Evolutionary conservation across 37 sponge, comb jelly and placozoan species (phyloP).

Genomic region (Bolinopsis microptera): DNA sequence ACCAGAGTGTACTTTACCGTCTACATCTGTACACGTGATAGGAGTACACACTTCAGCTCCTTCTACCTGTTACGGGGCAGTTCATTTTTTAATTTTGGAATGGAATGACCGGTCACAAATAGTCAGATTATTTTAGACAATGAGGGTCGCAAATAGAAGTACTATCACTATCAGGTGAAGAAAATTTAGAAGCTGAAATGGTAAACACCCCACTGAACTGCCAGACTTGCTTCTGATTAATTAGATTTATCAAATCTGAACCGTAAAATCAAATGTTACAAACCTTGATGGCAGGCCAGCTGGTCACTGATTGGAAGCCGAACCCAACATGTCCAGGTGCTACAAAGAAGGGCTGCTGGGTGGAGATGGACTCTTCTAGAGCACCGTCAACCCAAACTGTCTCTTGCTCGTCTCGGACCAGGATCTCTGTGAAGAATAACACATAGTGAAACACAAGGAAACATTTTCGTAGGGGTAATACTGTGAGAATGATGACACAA

Average conservation of each 20-base stretch:
- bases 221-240: too few relatives aligned
- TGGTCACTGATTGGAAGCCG: background rate
- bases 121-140: too few relatives aligned
- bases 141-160: too few relatives aligned
- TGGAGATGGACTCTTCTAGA: background rate
- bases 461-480: too few relatives aligned
- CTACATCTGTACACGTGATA: background rate
- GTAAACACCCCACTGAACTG: too few relatives aligned
- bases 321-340: background rate
- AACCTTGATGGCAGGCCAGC: background rate
- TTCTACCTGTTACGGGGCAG: background rate
- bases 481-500: too few relatives aligned
- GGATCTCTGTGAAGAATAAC: background rate
- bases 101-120: too few relatives aligned
- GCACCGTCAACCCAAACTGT: constrained; percentile 31
- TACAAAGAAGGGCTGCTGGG: constrained; percentile 13
- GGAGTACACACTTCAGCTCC: constrained; percentile 41
- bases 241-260: too few relatives aligned
- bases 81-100: background rate
- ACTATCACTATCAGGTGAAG: too few relatives aligned
- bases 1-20: background rate
- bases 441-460: background rate
- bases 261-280: too few relatives aligned
- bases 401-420: background rate
- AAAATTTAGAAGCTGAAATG: too few relatives aligned